Conservation (phyloP, 2,888 invertebrate species). For the Leptothorax acervorum region DNA sequence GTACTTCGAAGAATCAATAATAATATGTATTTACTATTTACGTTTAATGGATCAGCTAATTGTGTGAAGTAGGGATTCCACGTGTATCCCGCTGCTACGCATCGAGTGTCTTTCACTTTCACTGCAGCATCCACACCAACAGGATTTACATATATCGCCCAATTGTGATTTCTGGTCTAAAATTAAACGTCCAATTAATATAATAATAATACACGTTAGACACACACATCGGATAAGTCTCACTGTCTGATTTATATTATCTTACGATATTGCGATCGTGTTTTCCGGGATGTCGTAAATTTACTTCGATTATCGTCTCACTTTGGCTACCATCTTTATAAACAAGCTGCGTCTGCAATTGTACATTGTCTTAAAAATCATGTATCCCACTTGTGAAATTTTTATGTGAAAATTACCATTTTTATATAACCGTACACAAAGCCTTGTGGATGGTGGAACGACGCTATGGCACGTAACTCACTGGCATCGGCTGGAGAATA, state of each 20-base stretch:
- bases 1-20: background rate
- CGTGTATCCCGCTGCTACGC: conserved; percentile 95
- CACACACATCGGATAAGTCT: background rate
- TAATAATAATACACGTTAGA: background rate
- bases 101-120: conserved; percentile 91
- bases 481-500: conserved; percentile 95
- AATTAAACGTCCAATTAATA: conserved; percentile 58
- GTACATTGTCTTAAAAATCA: background rate
- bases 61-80: conserved; percentile 97
- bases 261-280: conserved; percentile 92
- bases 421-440: conserved; percentile 94
- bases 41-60: conserved; percentile 95
- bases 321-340: conserved; percentile 94
- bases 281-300: conserved; percentile 94
- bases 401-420: conserved; percentile 87
- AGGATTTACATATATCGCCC: conserved; percentile 96
- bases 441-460: conserved; percentile 95
- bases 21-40: conserved; percentile 80
- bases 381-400: background rate
- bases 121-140: conserved; percentile 97
- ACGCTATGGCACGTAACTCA: conserved; percentile 94
- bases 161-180: conserved; percentile 93
- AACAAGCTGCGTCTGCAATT: conserved; percentile 92
- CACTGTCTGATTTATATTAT: background rate
- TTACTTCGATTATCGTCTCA: conserved; percentile 96